phyloP scores from a whole-genome alignment of 2,113 vertebrate genomes.

The Toxostoma redivivum region DNA sequence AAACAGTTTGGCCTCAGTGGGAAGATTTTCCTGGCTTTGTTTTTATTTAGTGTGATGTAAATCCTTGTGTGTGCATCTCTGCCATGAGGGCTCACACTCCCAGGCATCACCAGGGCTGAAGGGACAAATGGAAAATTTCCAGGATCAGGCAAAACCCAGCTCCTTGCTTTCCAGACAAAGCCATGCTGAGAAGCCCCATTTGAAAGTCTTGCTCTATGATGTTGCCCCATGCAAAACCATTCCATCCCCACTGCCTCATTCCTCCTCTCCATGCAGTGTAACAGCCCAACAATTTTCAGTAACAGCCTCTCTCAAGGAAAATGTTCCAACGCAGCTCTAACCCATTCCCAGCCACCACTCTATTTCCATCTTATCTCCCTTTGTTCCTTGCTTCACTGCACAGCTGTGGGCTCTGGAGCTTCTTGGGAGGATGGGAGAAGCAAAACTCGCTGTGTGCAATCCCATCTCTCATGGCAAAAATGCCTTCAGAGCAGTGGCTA shows the following conservation, averaged over 20 bases:
- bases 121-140: accelerated
- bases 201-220: neutral
- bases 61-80: neutral
- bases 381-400: neutral
- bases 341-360: neutral
- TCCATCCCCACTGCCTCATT: neutral
- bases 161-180: neutral
- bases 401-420: neutral
- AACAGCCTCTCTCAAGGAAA: conserved; percentile 6
- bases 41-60: neutral
- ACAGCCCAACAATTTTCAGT: neutral
- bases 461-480: neutral
- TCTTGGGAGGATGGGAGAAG: neutral
- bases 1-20: neutral
- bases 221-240: neutral
- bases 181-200: neutral
- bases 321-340: neutral
- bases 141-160: neutral
- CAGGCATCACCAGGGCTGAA: neutral
- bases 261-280: neutral
- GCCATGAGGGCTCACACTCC: neutral
- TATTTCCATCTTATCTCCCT: neutral
- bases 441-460: neutral
- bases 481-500: accelerated
- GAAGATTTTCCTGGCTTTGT: neutral